Evolutionary conservation across 2,113 vertebrate species (phyloP), one percentile per base, ranked within the genome.

Genomic region (Haemorhous mexicanus): DNA sequence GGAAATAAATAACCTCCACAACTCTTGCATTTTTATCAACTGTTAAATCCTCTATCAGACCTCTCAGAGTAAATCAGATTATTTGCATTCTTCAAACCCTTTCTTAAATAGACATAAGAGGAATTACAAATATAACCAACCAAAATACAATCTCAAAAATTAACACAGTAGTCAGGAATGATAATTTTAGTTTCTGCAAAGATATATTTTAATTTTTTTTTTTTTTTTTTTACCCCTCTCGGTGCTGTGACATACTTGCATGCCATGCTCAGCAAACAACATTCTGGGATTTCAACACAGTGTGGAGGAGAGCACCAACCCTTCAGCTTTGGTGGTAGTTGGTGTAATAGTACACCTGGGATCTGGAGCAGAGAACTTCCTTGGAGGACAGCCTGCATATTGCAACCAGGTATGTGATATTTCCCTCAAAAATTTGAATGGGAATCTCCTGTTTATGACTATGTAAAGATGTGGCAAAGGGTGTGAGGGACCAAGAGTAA

Each of bases 261-360:
- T 32, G 16, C 26, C 12, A 20, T 0, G 2, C 11, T 84, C 37
- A 50, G 43, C 16, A 69, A 83, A 13, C 14, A 52, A 6, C 20
- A 6, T 8, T 20, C 49, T 14, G 39, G 49, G 49, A 52, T 95
- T 93, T 68, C 2, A 11, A 52, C 23, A 30, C 19, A 13, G 13
- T 28, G 23, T 64, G 24, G 41, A 47, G 35, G 11, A 64, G 17
- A 61, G 18, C 1, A 0, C 7, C n/a, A 18, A 56, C 32, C 27
- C 22, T 66, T 77, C 59, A 33, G 7, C 37, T 77, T 33, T 91
- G 37, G 15, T 50, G 8, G 16, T 16, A 16, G 22, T 1, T 87
- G n/a, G 4, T 0, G 1, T 59, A 33, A 55, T 26, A 35, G 6
- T 21, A 22, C 23, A 16, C 12, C 8, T 0, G 15, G 30, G 33